These are phyloP conservation scores for Cephalopachus bancanus DNA, from an alignment of 2,797 vertebrate genomes.

Conservation along the genomic window DNA sequence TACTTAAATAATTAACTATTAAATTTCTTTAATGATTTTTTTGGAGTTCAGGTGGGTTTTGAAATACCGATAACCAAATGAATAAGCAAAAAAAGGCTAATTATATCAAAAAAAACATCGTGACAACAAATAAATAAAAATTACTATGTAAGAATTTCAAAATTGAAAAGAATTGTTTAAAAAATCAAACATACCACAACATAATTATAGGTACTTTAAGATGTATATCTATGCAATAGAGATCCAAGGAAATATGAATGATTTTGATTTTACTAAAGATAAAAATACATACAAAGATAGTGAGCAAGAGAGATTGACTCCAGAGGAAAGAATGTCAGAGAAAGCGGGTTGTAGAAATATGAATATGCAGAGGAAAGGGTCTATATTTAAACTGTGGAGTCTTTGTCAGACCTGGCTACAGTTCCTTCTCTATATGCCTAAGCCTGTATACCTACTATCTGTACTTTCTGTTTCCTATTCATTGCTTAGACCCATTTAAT, in stretches of 20 bases:
- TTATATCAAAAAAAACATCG: not conserved
- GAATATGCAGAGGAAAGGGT: not conserved
- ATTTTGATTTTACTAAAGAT: not conserved
- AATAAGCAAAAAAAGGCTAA: not conserved
- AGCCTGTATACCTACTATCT: not conserved
- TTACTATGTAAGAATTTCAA: not conserved
- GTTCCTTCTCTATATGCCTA: not conserved
- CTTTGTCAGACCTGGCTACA: not conserved
- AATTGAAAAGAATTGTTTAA: not conserved
- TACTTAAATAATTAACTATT: not conserved
- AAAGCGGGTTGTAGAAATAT: not conserved
- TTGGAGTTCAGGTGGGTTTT: not conserved
- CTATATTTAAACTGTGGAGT: not conserved
- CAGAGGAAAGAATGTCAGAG: fast-evolving
- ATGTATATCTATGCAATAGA: not conserved
- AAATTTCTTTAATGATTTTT: not conserved
- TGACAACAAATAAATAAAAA: not conserved
- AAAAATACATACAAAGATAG: not conserved
- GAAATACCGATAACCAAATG: not conserved
- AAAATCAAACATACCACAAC: not conserved
- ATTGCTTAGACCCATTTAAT: not conserved
- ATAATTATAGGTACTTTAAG: not conserved
- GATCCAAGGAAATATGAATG: not conserved
- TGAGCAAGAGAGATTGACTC: not conserved
- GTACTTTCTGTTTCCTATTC: not conserved